Evolutionary conservation across 2,113 vertebrate genomes (phyloP), one percentile per base, ranked within the genome.

Genomic region (Amphiprion ocellaris): DNA sequence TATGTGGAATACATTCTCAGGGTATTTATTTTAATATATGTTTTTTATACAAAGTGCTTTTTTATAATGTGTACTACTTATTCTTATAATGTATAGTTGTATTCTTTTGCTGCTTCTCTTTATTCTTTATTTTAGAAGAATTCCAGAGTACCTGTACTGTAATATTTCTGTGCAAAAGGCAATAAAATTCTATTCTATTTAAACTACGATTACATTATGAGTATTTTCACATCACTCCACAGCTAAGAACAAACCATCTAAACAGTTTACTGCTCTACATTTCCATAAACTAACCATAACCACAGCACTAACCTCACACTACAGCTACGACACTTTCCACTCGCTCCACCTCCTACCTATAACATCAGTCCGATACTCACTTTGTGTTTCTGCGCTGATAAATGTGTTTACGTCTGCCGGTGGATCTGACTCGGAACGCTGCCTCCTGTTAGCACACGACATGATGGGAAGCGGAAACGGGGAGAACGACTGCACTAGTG

Each of bases 401-500:
- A 62, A 15, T 3, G 41, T 10, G 64, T 82, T 62, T 50, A 52
- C 4, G 54, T 74, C 63, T 52, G 85, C 30, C 0, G 73, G 5
- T 1, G 61, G 69, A n/a, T 23, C 60, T 49, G 87, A 68, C 39
- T 63, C 78, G 49, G 74, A 16, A 26, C 28, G 53, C 69, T 33
- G 80, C 87, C 71, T 90, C 90, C 89, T 88, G 90, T 84, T 71
- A 58, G 75, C 3, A 16, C 63, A 66, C 1, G 47, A 74, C 53
- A 73, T 65, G 59, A 86, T 65, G 59, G 87, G 77, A 73, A 85
- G 77, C 17, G 71, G 70, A 53, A 93, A 93, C 3, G 80, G 89
- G 82, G 83, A 90, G 81, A 93, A 92, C 60, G 83, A 83, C 58
- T 65, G 86, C 72, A 92, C 91, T 89, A 94, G 74, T 0, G 92